Base-by-base conservation (phyloP, 2,888 invertebrate species). In the Hipparchia sbordonii region DNA sequence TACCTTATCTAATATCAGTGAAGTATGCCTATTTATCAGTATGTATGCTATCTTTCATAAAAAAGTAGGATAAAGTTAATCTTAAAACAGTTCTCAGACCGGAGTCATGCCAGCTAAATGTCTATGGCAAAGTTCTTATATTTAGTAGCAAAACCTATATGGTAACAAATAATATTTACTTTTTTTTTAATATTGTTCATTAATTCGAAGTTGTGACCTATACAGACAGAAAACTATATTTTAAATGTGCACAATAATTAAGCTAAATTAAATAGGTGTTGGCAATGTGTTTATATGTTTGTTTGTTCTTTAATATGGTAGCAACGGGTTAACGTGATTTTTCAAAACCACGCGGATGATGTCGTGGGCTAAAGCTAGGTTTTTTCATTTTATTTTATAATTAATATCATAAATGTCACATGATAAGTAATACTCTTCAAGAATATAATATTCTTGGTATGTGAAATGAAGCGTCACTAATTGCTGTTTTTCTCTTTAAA, bases 81-180 rank as follows among this genome's bases (percentile, higher is more conserved):
- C 61, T 69, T 51, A 45, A 69, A 61, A 39, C 39, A 0, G 39
- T n/a, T 6, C 7, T 52, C 51, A 52, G n/a, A 52, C 10, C 52
- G 6, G 48, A 52, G 60, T 52, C 61, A 61, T 71, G 48, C n/a
- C 52, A 59, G 33, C 59, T 72, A 59, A 74, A 79, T 70, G 71
- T 82, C 82, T 82, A 80, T 83, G 75, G 79, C 81, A 78, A 87
- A 85, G 75, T 87, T 86, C 77, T 77, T 82, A 63, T 78, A 85
- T 59, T 79, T 87, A 48, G 82, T 87, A 66, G 82, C 80, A 57
- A 87, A 86, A 81, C 81, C 86, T 71, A 87, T 87, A 82, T 87
- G 87, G 87, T 87, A 80, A 51, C 6, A 48, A 63, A 23, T 39
- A 46, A 33, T 59, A 51, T 7, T 33, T 59, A 23, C 7, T 23